Percentiles rank a stretch among this genome's conserved stretches.
Evolutionary conservation across 2,113 vertebrate genomes (phyloP).

Genomic region (Lota lota): DNA sequence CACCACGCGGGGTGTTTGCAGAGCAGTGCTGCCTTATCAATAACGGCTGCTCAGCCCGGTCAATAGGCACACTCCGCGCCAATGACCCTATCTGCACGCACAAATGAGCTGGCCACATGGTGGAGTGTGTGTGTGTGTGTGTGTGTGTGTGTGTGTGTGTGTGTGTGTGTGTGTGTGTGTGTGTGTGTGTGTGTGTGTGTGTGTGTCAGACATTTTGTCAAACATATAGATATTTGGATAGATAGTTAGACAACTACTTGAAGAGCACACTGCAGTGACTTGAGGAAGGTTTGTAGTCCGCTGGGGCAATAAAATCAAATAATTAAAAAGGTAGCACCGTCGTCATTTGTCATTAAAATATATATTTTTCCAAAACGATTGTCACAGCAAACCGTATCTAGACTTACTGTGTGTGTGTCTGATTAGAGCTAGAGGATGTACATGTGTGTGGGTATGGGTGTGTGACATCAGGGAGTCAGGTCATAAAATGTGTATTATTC

Average conservation of each 20-base stretch:
- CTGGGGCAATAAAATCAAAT: too few species aligned
- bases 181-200: slow-evolving; percentile 7
- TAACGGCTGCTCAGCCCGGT: slow-evolving; percentile 41
- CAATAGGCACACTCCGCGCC: slow-evolving; percentile 46
- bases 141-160: background rate
- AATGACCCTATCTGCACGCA: slow-evolving; percentile 42
- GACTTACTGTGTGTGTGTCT: too few species aligned
- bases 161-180: slow-evolving; percentile 15
- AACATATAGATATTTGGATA: too few species aligned
- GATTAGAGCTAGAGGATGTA: background rate
- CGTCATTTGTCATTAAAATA: too few species aligned
- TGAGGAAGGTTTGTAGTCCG: too few species aligned
- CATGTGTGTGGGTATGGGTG: background rate
- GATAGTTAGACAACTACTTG: too few species aligned
- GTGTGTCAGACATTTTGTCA: background rate
- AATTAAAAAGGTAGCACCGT: too few species aligned
- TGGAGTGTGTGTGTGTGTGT: background rate
- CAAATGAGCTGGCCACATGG: slow-evolving; percentile 31
- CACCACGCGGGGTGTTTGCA: slow-evolving; percentile 44
- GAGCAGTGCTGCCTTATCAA: slow-evolving; percentile 43
- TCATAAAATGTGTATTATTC: background rate
- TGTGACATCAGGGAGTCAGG: background rate
- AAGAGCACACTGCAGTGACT: too few species aligned
- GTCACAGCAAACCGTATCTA: too few species aligned
- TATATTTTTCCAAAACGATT: too few species aligned